Evolutionary conservation across 2,113 vertebrate species (phyloP).

Genomic region (Ailuropoda melanoleuca): DNA sequence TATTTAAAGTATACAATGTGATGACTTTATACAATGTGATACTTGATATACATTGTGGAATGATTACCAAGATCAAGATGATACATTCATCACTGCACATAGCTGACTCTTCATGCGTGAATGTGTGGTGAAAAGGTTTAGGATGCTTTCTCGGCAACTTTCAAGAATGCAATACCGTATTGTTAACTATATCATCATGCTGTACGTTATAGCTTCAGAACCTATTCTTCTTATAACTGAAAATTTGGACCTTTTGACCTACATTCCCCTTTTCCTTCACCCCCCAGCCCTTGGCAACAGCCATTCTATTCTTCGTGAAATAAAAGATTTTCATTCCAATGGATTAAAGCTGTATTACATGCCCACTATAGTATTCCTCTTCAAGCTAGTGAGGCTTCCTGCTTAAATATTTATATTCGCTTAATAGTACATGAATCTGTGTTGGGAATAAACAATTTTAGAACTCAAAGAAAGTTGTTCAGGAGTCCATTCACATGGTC

Average conservation of each 20-base stretch:
- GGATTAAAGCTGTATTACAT: background rate
- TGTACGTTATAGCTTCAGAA: background rate
- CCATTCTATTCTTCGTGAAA: background rate
- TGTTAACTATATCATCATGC: background rate
- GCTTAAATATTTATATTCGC: background rate
- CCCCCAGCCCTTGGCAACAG: background rate
- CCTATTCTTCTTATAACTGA: background rate
- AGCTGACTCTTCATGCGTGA: background rate
- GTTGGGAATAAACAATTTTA: background rate
- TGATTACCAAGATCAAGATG: background rate
- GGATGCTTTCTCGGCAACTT: background rate
- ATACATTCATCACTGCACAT: background rate
- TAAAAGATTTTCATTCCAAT: background rate
- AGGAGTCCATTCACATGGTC: background rate
- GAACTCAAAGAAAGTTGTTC: background rate
- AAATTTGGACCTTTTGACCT: background rate
- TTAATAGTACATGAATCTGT: background rate
- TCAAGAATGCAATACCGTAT: background rate
- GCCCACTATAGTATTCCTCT: background rate
- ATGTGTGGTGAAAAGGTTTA: background rate
- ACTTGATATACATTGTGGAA: background rate
- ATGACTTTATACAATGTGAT: background rate
- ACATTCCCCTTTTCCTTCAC: background rate
- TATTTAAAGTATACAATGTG: background rate
- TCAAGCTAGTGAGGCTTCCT: background rate